Conservation (phyloP, 2,797 vertebrate species). For the Coluber constrictor region DNA sequence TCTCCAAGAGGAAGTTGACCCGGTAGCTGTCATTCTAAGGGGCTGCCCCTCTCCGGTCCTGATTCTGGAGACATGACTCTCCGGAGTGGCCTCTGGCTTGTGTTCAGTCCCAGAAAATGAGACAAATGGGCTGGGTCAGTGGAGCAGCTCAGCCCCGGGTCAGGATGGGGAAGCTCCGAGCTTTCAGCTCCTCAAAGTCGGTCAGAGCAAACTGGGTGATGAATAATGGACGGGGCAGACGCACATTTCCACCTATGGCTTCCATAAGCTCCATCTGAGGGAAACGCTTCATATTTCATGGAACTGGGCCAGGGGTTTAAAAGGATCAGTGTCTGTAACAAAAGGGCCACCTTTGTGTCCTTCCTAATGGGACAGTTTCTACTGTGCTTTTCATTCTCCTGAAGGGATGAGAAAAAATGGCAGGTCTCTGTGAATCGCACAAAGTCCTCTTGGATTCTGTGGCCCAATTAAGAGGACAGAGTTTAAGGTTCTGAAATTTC, state of each 20-base stretch:
- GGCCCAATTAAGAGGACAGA: background rate
- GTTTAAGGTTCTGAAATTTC: background rate
- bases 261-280: background rate
- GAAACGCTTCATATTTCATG: background rate
- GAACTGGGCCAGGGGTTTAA: background rate
- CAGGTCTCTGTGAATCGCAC: background rate
- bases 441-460: background rate
- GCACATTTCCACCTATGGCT: background rate
- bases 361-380: background rate
- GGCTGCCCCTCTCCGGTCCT: background rate
- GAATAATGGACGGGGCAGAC: background rate
- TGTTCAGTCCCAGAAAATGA: background rate
- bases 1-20: background rate
- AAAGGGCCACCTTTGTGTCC: background rate
- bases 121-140: no score
- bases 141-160: background rate
- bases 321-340: background rate
- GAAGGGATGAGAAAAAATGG: background rate
- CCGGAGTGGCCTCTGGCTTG: background rate
- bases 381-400: background rate
- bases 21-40: background rate
- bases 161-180: background rate
- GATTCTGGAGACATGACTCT: background rate
- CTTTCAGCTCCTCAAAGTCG: background rate
- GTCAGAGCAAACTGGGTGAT: background rate